Conservation (phyloP, 1,140 invertebrate genomes). For the Cotesia typhae region DNA sequence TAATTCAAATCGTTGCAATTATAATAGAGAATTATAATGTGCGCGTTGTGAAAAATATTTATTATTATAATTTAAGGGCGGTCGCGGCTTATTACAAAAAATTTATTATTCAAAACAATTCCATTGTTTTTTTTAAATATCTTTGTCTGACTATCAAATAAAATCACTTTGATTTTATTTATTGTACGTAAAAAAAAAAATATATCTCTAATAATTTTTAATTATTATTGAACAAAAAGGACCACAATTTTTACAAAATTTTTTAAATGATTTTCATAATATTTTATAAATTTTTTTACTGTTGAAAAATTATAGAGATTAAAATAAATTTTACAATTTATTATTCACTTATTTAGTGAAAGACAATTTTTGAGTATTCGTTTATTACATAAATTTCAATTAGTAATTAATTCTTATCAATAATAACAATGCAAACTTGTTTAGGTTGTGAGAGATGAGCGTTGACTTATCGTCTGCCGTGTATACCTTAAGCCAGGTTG, state of each 20-base stretch:
- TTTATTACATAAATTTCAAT: conserved; percentile 1
- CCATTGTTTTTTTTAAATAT: too few species aligned
- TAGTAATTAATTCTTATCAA: background rate
- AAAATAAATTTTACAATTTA: conserved; percentile 6
- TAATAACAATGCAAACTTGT: conserved; percentile 25
- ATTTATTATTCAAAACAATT: too few species aligned
- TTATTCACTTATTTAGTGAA: conserved; percentile 1
- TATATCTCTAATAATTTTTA: too few species aligned
- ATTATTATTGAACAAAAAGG: too few species aligned
- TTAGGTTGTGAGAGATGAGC: conserved; percentile 20
- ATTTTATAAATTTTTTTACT: background rate
- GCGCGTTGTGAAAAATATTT: conserved; percentile 14
- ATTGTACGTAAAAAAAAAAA: too few species aligned
- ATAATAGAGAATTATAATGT: conserved; percentile 12
- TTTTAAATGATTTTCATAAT: too few species aligned
- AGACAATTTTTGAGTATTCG: conserved; percentile 21
- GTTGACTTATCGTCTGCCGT: conserved; percentile 9
- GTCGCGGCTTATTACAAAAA: conserved; percentile 4
- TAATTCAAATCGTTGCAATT: conserved; percentile 27
- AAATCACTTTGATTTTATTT: too few species aligned
- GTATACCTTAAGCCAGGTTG: conserved; percentile 22
- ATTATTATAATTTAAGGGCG: conserved; percentile 2
- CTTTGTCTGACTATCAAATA: too few species aligned
- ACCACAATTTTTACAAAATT: too few species aligned
- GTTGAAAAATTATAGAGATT: conserved; percentile 1